phyloP scores from a whole-genome alignment of 1,140 invertebrate genomes.

The Drosophila chauvacae region DNA sequence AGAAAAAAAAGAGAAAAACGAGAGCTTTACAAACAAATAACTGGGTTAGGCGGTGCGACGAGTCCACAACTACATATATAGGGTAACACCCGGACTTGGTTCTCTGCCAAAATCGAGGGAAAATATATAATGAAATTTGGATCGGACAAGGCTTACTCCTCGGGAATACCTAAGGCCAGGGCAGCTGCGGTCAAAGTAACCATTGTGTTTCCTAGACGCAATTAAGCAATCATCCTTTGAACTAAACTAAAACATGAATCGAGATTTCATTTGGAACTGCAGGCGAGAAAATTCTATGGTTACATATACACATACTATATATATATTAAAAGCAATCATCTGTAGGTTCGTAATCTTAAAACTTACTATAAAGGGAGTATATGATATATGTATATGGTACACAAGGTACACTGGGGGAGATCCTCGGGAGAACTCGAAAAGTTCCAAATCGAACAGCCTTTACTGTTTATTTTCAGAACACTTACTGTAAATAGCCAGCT shows the following conservation, averaged over 20 bases:
- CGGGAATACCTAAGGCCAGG: background rate
- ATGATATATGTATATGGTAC: background rate
- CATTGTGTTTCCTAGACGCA: slow-evolving; percentile 7
- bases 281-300: background rate
- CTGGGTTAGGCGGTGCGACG: slow-evolving; percentile 6
- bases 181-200: slow-evolving; percentile 15
- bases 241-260: slow-evolving; percentile 3
- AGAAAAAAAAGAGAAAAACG: slow-evolving; percentile 15
- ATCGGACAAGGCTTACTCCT: slow-evolving; percentile 6
- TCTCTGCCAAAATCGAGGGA: background rate
- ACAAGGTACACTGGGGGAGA: background rate
- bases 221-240: slow-evolving; percentile 6
- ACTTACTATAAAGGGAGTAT: background rate
- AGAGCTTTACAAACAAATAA: slow-evolving; percentile 52
- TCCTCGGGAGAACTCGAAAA: background rate
- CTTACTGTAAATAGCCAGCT: slow-evolving; percentile 23
- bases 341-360: slow-evolving; percentile 18
- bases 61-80: slow-evolving; percentile 9
- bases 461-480: slow-evolving; percentile 6
- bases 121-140: slow-evolving; percentile 1
- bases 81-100: slow-evolving; percentile 28
- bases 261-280: slow-evolving; percentile 2
- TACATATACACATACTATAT: background rate
- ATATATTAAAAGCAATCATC: slow-evolving; percentile 25
- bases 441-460: background rate